Base-by-base conservation (phyloP, 2,113 vertebrate species). In the Myotis brandtii region DNA sequence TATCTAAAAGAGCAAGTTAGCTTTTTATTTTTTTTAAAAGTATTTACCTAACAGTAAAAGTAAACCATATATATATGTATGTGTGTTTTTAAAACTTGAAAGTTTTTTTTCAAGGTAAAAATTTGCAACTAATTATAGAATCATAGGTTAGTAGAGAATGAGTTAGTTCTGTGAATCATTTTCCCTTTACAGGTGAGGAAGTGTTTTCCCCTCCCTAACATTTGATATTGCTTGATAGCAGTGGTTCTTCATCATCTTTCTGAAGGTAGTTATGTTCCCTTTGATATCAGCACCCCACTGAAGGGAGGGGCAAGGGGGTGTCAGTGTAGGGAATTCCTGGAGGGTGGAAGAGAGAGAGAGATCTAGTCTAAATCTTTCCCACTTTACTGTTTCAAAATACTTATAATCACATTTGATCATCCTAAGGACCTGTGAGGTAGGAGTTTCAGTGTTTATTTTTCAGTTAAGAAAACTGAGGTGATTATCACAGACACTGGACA, bases 401-500 rank as follows among this genome's bases (percentile, higher is more conserved):
- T 66, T 34, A 27, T 8, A 73, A 30, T 66, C 54, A 66, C 16
- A 21, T 67, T 72, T 50, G 21, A 37, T 86, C 50, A 66, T 72
- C 14, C 23, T 50, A 52, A 88, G 18, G 27, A 77, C 52, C 34
- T 96, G 9, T 59, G 40, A 87, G 12, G 4, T 75, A 59, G 52
- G 17, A 69, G 8, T 81, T 85, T 76, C 87, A 46, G 34, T 62
- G 64, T 72, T 95, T 67, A 91, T 83, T 86, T 80, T 92, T 32
- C 56, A 87, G 46, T 91, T 43, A 46, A 54, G 37, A 95, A 94
- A 93, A 59, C 52, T 79, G 7, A 79, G 6, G 73, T 95, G 50
- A 25, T 56, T 82, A 40, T 67, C 9, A 25, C 25, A 89, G 59
- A 43, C 46, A 30, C 3, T 62, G 40, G 40, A 52, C 6, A 23